Evolutionary conservation across 2,797 vertebrate genomes (phyloP).

Genomic region (Lepus townsendii): DNA sequence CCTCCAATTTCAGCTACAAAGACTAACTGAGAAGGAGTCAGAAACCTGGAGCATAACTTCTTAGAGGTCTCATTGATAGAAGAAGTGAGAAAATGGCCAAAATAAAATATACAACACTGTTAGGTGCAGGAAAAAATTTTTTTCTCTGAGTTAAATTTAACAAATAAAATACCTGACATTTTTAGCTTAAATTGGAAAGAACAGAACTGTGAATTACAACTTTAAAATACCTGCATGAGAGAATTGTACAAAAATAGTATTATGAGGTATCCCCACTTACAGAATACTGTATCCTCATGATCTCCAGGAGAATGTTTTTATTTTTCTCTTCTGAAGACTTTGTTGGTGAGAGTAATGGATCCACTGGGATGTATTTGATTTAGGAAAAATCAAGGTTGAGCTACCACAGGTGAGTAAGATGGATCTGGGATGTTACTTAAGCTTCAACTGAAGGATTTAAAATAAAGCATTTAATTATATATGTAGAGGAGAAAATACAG

Average conservation of each 20-base stretch:
- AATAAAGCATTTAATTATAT: background rate
- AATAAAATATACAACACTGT: background rate
- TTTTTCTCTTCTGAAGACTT: conserved; percentile 10
- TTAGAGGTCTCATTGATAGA: background rate
- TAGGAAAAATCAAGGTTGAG: background rate
- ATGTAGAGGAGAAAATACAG: background rate
- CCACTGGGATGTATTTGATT: background rate
- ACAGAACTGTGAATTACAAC: background rate
- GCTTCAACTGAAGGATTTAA: background rate
- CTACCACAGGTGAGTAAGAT: background rate
- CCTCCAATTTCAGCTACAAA: background rate
- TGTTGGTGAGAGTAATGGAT: background rate
- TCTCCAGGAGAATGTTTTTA: background rate
- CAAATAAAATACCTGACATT: background rate
- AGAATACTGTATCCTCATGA: background rate
- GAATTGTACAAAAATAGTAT: background rate
- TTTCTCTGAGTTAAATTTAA: background rate
- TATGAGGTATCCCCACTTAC: background rate
- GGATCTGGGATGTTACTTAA: background rate
- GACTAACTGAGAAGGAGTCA: background rate
- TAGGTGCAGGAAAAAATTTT: background rate
- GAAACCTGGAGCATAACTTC: background rate
- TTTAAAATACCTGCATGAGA: background rate
- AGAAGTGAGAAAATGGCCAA: background rate
- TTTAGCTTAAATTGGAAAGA: background rate